Conservation (phyloP, 1,140 invertebrate species). For the Chrysoperla carnea region DNA sequence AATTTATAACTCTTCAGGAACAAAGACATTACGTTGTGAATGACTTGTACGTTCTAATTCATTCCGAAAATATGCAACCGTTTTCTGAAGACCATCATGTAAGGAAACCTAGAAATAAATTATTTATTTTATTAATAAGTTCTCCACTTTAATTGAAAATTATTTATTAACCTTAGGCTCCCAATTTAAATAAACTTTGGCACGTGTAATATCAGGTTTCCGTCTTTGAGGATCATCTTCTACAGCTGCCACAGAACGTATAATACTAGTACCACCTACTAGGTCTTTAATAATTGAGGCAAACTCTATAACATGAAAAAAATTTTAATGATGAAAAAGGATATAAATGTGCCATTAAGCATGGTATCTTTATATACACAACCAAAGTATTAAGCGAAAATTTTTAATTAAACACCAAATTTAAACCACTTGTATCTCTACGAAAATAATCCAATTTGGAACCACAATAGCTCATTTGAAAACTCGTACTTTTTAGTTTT, state of each 20-base stretch:
- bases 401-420: too few relatives aligned
- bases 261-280: slow-evolving; percentile 69
- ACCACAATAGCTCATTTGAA: too few relatives aligned
- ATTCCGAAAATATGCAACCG: slow-evolving; percentile 80
- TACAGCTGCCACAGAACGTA: slow-evolving; percentile 64
- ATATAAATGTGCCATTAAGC: too few relatives aligned
- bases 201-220: slow-evolving; percentile 81
- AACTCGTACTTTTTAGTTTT: too few relatives aligned
- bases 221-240: slow-evolving; percentile 93
- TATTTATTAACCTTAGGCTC: slow-evolving; percentile 57
- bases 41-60: slow-evolving; percentile 53
- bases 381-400: background rate
- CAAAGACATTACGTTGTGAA: slow-evolving; percentile 14
- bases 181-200: slow-evolving; percentile 78
- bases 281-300: slow-evolving; percentile 79
- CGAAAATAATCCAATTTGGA: too few relatives aligned
- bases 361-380: too few relatives aligned
- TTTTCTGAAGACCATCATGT: slow-evolving; percentile 66
- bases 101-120: slow-evolving; percentile 45
- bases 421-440: too few relatives aligned
- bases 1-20: slow-evolving; percentile 6
- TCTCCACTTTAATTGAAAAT: slow-evolving; percentile 6
- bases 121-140: background rate
- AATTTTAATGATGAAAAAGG: background rate
- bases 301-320: slow-evolving; percentile 53